phyloP scores from a whole-genome alignment of 2,113 vertebrate genomes.

The Rhynchomys soricoides region DNA sequence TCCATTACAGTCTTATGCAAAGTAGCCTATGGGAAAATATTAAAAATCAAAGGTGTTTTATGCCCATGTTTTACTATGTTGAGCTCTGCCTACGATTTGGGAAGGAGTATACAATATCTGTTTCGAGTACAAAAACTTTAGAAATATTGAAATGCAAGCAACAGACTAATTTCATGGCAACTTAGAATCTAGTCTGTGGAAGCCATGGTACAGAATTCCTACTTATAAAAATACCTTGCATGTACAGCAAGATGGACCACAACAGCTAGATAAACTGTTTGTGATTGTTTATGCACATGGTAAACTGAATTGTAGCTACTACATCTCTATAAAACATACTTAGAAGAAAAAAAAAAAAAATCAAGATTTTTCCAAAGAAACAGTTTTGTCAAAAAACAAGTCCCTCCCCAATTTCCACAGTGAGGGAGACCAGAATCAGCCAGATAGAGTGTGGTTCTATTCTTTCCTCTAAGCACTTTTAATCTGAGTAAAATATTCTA shows the following conservation, averaged over 20 bases:
- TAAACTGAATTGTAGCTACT: not conserved
- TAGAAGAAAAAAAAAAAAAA: not conserved
- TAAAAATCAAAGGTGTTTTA: not conserved
- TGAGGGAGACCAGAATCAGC: not conserved
- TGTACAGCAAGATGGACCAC: conserved; percentile 58
- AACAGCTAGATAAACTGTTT: conserved; percentile 69
- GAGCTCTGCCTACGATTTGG: not conserved
- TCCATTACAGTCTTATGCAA: conserved; percentile 41
- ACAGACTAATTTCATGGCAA: conserved; percentile 32
- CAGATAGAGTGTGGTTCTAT: not conserved
- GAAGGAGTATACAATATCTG: not conserved
- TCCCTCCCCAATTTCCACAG: not conserved
- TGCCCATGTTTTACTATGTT: not conserved
- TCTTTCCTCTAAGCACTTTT: not conserved
- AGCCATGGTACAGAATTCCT: conserved; percentile 5
- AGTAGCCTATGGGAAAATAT: conserved; percentile 47
- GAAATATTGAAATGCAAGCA: conserved; percentile 56
- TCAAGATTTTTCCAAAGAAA: not conserved
- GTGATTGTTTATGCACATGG: conserved; percentile 37
- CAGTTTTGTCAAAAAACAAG: conserved; percentile 51
- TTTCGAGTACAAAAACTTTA: not conserved
- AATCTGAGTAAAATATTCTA: conserved; percentile 39
- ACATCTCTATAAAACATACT: not conserved
- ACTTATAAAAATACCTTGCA: conserved; percentile 30
- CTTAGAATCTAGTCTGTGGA: conserved; percentile 49